Evolutionary conservation across 2,113 vertebrate genomes (phyloP), one percentile per base, ranked within the genome.

Genomic region (Pipa parva): DNA sequence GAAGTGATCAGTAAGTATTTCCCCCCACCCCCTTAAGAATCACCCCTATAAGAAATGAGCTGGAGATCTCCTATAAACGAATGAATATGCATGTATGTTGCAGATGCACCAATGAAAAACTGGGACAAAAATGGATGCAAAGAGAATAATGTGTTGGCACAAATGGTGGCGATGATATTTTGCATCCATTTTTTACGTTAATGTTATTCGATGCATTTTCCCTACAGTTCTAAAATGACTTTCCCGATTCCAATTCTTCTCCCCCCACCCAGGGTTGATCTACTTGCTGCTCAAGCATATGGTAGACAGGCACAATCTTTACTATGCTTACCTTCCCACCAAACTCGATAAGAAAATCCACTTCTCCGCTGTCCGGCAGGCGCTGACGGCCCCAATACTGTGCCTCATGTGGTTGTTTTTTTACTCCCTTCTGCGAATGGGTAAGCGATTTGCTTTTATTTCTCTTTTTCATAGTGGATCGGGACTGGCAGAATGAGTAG

Each of bases 381-480:
- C 95, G 3, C 70, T 96, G 56, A 88, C 92, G 0, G 97, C 97
- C 0, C 95, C 95, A 33, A 98, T 98, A 74, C 90, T 98, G 71
- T 97, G 93, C 74, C 88, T 99, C 7, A 90, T 98, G 72, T 99
- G 95, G 93, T 89, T 99, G 15, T 95, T 88, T 56, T 98, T 97
- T 77, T 98, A 91, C 77, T 98, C 95, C 2, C 89, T 96, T 52
- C 80, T 99, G 57, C 76, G 93, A 25, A 80, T 92, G 70, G 93
- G 97, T 97, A 66, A 80, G 84, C 37, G 15, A 24, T 12, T n/a
- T n/a, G n/a, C n/a, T n/a, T n/a, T n/a, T n/a, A n/a, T n/a, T n/a
- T n/a, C n/a, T n/a, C n/a, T n/a, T n/a, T n/a, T n/a, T n/a, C n/a
- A n/a, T n/a, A n/a, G n/a, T n/a, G n/a, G n/a, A n/a, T n/a, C n/a